Evolutionary conservation across 30 jellyfish, hydroid and myxozoan genomes (phyloP).

Genomic region (Aurelia sp.): DNA sequence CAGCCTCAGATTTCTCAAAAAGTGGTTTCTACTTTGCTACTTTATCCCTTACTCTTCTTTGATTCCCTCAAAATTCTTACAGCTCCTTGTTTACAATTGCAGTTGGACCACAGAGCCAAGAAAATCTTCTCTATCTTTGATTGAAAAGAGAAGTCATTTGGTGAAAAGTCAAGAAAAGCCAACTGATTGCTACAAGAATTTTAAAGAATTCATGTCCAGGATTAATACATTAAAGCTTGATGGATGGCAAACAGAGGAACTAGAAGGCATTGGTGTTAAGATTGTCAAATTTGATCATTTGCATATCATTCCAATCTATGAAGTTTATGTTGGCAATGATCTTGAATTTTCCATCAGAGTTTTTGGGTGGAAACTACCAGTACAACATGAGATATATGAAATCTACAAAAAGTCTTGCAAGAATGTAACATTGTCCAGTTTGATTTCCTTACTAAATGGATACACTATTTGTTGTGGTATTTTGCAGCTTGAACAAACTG

Average conservation of each 20-base stretch:
- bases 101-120: background rate
- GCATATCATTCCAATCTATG: constrained; percentile 12
- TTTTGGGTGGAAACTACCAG: constrained; percentile 9
- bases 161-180: too few relatives aligned
- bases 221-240: too few relatives aligned
- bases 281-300: background rate
- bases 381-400: background rate
- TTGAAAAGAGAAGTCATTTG: too few relatives aligned
- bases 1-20: too few relatives aligned
- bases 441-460: background rate
- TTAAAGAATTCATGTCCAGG: too few relatives aligned
- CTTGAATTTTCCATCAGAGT: background rate
- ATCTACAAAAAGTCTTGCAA: background rate
- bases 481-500: background rate
- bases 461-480: background rate
- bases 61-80: background rate
- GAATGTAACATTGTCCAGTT: background rate
- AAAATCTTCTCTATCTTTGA: too few relatives aligned
- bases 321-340: background rate
- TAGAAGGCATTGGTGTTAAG: too few relatives aligned
- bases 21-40: too few relatives aligned
- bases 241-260: too few relatives aligned
- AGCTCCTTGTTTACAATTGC: background rate
- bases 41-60: background rate
- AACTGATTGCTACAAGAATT: too few relatives aligned